Evolutionary conservation across 2,113 vertebrate species (phyloP), one percentile per base, ranked within the genome.

Genomic region (Chrysemys picta): DNA sequence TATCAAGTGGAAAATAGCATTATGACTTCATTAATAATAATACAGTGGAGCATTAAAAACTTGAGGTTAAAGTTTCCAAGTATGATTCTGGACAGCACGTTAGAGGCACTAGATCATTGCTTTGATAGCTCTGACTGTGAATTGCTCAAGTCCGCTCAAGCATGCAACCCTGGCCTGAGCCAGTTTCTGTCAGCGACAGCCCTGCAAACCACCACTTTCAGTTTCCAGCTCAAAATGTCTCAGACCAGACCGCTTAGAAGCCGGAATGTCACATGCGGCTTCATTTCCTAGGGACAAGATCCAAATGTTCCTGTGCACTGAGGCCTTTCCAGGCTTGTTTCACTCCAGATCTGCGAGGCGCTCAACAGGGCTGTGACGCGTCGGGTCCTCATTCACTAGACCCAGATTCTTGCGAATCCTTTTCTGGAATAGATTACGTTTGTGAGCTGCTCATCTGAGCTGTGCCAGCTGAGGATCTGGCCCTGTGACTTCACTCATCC

Each of bases 81-180:
- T 94, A 91, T 0, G 45, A 42, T 91, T 97, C 90, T 57, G 91
- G 95, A 93, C 97, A 97, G 96, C 94, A 0, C 93, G 95, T 96
- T 97, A 96, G 45, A 49, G 93, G 62, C 96, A 92, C 84, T 91
- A 92, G 94, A 56, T 97, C 95, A 97, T 97, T 95, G 97, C 92
- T 96, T 96, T 97, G 97, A 97, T 96, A 96, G 97, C 97, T 97
- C 97, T 96, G 93, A 85, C 97, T 97, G 97, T 96, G 97, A 97
- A 96, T 95, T 96, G 90, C 97, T 97, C 47, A 7, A 84, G 27
- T 89, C 93, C 93, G 94, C 95, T 97, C 96, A 97, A 96, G 97
- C 97, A 97, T 97, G 94, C 52, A 56, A 82, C 53, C 90, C 75
- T 93, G 96, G 82, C 35, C 0, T 81, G 92, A 96, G 95, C 94